Evolutionary conservation across 1,140 invertebrate species (phyloP), one percentile per base, ranked within the genome.

Genomic region (Acromyrmex echinatior): DNA sequence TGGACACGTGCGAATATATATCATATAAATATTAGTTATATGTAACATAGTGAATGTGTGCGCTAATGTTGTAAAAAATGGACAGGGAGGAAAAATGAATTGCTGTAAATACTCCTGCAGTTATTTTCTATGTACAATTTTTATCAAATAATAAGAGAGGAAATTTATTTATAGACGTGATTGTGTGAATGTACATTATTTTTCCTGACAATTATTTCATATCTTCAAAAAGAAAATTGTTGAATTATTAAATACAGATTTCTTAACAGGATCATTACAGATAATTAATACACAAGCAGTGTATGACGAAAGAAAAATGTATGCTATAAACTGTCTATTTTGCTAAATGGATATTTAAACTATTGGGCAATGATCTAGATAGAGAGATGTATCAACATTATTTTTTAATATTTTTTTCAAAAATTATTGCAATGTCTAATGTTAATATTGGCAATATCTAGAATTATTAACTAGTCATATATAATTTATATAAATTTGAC

Each of bases 11-110:
- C 56, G 51, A 74, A 74, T 49, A 21, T 66, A 60, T 35, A 31
- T 12, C 28, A 16, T 35, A 39, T 31, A 31, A n/a, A 74, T 58
- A 74, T 58, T 74, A n/a, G n/a, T 58, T 74, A n/a, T 7, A 35
- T 1, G 14, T 39, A 39, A 39, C 6, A 16, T 39, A 39, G n/a
- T 21, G 39, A 70, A 25, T 49, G n/a, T 25, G n/a, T 9, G n/a
- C 2, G 35, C 14, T 62, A 62, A 76, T 62, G 7, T 60, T 60
- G 35, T 16, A 76, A 76, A 35, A 35, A 74, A 21, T 3, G 14
- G 5, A 49, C n/a, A 9, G 9, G 25, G 4, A 63, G 10, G 21
- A 9, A 21, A 21, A 21, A 21, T 21, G 21, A 51, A 70, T 9
- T 70, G 21, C 21, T 7, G 39, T 12, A 70, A 70, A 51, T 51